Base-by-base conservation (phyloP, 2,113 vertebrate genomes). In the Mastomys natalensis region DNA sequence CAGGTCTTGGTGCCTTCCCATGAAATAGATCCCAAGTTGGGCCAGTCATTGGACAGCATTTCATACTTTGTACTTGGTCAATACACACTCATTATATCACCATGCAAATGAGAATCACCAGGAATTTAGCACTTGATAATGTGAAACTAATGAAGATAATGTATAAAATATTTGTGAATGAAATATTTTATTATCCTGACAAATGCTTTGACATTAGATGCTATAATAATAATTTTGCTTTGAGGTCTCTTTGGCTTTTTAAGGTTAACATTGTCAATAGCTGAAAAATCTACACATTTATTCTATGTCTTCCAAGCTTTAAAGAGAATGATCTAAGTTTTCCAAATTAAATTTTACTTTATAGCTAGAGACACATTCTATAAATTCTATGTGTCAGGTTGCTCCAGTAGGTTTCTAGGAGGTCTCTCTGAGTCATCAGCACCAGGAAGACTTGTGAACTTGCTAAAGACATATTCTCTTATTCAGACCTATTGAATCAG, bases 281-380 rank as follows among this genome's bases (percentile, higher is more conserved):
- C 55, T 19, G 37, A 87, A 96, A 91, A 68, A 64, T 66, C 40
- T 73, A 89, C 8, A 93, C 90, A 72, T 88, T 31, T 37, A 76
- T 84, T 55, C 7, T 7, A 51, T 5, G 11, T 45, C 91, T 89
- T 96, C 9, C 34, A 26, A 1, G 45, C 15, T 95, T 93, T 40
- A 92, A 93, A 97, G 95, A 11, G 70, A 94, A 93, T 73, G 64
- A 88, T 93, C n/a, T 26, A 93, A 72, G 9, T 60, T 93, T 96
- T 95, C 84, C 19, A 85, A 91, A 85, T 29, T 91, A 31, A 80
- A 88, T 93, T 70, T 77, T 96, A 58, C 43, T 85, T 95, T 84
- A 91, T n/a, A 12, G 17, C 31, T 48, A 40, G 85, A 95, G 88
- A 90, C 51, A 88, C 68, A 91, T 81, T 91, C 22, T 87, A 90